phyloP scores from a whole-genome alignment of 2,113 vertebrate genomes.

The Falco punctatus region DNA sequence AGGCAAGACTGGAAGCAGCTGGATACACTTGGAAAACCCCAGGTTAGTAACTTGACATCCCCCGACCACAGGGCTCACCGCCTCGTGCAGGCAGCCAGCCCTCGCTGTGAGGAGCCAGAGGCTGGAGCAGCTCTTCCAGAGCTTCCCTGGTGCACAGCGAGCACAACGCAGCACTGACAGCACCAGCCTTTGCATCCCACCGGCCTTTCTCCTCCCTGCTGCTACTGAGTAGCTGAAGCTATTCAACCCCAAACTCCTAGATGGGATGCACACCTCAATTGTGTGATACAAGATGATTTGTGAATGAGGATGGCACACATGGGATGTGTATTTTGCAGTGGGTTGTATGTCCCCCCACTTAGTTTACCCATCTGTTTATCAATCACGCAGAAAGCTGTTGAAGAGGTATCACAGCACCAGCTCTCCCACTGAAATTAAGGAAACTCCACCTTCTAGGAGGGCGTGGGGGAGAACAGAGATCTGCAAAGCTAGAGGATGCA shows the following conservation, averaged over 20 bases:
- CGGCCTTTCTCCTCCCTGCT: background rate
- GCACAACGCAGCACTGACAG: no score
- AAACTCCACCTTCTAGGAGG: background rate
- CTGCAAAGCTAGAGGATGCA: no score
- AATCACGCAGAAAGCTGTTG: background rate
- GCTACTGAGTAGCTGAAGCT: background rate
- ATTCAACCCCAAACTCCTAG: background rate
- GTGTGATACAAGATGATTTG: background rate
- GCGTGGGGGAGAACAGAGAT: background rate
- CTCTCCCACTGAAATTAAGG: background rate
- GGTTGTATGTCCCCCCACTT: no score
- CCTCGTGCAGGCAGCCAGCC: background rate
- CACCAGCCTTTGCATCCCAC: background rate
- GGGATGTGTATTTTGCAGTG: background rate
- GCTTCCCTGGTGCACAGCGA: no score
- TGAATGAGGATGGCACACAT: background rate
- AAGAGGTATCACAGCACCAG: background rate
- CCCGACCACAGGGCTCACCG: no score
- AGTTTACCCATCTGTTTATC: background rate
- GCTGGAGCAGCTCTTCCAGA: no score
- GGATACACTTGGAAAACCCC: background rate
- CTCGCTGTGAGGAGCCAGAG: background rate
- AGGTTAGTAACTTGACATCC: no score
- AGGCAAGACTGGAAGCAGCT: no score
- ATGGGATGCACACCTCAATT: fast-evolving